Evolutionary conservation across 2,113 vertebrate genomes (phyloP).

Genomic region (Saccopteryx leptura): DNA sequence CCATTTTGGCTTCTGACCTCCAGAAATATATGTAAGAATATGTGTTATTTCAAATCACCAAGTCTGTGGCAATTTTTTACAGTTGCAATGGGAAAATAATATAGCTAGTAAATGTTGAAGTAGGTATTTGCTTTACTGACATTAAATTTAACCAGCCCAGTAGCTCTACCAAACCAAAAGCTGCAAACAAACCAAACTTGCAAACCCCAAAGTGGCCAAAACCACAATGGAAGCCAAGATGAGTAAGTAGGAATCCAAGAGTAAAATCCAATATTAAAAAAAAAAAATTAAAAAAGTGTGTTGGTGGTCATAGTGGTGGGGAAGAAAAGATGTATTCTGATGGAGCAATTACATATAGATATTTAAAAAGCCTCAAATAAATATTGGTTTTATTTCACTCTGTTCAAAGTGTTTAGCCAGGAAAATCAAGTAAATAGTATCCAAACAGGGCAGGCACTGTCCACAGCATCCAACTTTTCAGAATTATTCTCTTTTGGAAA

Average conservation of each 20-base stretch:
- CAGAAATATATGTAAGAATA: not conserved
- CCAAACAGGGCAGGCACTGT: not conserved
- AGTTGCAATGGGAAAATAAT: not conserved
- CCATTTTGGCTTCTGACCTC: not conserved
- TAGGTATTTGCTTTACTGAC: not conserved
- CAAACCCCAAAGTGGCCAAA: not conserved
- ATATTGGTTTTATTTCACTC: not conserved
- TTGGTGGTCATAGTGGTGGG: not conserved
- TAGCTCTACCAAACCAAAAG: not conserved
- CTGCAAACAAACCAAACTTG: not conserved
- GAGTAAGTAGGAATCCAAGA: not conserved
- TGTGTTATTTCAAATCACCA: not conserved
- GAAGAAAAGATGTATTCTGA: not conserved
- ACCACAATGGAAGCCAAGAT: not conserved
- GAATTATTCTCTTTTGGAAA: not conserved
- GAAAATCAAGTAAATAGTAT: not conserved
- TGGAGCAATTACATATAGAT: not conserved
- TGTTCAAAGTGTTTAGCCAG: not conserved
- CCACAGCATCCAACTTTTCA: not conserved
- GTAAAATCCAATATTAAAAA: not conserved
- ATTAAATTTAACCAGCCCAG: not conserved
- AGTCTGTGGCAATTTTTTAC: not conserved
- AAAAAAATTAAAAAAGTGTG: not conserved
- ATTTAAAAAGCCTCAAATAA: not conserved
- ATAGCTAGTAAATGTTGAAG: not conserved